Evolutionary conservation across 2,113 vertebrate genomes (phyloP).

Genomic region (Monarcha castaneiventris): DNA sequence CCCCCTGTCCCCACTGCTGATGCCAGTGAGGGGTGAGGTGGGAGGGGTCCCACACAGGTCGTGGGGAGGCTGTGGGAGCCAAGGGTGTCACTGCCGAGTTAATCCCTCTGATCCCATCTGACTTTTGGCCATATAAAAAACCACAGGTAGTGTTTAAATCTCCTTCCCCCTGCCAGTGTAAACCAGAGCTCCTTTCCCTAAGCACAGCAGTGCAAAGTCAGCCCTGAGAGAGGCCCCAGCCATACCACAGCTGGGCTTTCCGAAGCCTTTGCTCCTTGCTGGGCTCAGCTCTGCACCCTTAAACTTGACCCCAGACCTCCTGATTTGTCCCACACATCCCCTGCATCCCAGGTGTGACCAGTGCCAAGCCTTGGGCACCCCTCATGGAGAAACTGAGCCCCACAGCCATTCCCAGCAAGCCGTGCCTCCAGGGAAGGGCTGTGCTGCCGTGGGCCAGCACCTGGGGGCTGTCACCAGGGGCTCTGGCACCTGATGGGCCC

Average conservation of each 20-base stretch:
- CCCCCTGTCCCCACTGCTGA: neutral
- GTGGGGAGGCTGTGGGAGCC: neutral
- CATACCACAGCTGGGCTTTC: neutral
- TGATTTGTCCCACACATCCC: neutral
- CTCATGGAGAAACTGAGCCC: neutral
- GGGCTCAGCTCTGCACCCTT: neutral
- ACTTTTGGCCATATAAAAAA: neutral
- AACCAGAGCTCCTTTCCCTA: neutral
- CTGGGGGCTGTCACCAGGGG: neutral
- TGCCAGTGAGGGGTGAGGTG: rapidly evolving
- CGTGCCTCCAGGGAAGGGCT: neutral
- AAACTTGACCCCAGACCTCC: neutral
- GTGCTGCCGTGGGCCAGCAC: neutral
- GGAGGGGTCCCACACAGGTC: neutral
- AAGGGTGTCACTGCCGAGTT: neutral
- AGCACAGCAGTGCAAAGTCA: neutral
- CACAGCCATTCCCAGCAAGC: neutral
- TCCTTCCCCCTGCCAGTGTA: neutral
- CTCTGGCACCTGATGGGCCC: rapidly evolving
- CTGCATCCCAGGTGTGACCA: neutral
- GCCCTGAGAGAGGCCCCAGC: neutral
- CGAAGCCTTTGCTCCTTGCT: neutral
- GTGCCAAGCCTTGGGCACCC: neutral
- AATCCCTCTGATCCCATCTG: neutral
- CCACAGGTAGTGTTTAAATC: neutral